These are phyloP conservation scores for Hymenopus coronatus DNA, from an alignment of 2,888 invertebrate genomes.

Conservation along the genomic window DNA sequence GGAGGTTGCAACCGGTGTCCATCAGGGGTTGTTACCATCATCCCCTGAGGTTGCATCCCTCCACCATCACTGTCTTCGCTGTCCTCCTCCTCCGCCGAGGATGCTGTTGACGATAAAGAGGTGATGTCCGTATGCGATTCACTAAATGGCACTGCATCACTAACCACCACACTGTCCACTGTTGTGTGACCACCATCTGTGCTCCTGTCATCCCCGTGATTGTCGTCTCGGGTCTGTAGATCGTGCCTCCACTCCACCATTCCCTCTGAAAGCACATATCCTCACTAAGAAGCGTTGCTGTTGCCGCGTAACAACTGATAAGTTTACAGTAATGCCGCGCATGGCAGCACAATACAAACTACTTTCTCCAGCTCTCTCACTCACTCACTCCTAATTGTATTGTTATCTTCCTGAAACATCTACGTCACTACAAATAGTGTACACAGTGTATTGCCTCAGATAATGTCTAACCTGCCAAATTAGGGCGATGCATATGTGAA, in stretches of 20 bases:
- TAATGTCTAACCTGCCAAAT: too few species aligned
- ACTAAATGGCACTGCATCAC: not conserved
- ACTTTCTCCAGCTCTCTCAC: not conserved
- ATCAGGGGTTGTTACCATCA: not conserved
- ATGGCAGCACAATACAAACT: not conserved
- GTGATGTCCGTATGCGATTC: not conserved
- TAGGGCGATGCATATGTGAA: too few species aligned
- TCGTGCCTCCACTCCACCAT: constrained; percentile 3
- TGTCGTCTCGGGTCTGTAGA: not conserved
- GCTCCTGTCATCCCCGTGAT: not conserved
- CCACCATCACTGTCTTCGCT: not conserved
- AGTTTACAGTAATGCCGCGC: not conserved
- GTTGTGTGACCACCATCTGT: not conserved
- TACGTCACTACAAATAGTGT: not conserved
- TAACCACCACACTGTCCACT: not conserved
- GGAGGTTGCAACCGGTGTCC: not conserved
- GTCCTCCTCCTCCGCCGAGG: not conserved
- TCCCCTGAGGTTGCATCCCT: not conserved
- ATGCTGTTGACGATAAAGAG: not conserved
- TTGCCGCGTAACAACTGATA: not conserved
- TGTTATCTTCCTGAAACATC: not conserved
- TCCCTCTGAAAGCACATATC: not conserved
- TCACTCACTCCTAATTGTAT: not conserved
- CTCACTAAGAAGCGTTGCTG: not conserved
- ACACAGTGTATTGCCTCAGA: not conserved